phyloP scores from a whole-genome alignment of 2,888 invertebrate genomes.

The Drosophila eohydei region DNA sequence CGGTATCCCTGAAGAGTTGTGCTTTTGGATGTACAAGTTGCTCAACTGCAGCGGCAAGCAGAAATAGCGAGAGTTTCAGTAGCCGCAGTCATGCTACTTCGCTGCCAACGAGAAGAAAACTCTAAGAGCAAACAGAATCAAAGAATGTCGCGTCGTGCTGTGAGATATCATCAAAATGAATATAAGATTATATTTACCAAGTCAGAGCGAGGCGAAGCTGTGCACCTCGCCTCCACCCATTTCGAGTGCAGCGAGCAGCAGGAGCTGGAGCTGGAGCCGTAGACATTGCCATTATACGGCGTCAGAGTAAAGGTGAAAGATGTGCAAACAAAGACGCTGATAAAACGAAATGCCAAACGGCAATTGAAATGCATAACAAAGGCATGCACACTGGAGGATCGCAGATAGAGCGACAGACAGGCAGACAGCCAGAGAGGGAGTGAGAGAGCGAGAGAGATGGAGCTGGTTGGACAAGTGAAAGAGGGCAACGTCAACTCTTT shows the following conservation, averaged over 20 bases:
- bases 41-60: conserved; percentile 48
- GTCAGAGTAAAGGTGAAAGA: conserved; percentile 55
- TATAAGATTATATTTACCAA: conserved; percentile 75
- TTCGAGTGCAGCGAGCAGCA: background rate
- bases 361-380: conserved; percentile 79
- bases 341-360: conserved; percentile 79
- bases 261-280: background rate
- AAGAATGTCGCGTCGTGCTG: conserved; percentile 53
- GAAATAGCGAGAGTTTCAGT: conserved; percentile 40
- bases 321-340: conserved; percentile 76
- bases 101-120: conserved; percentile 30
- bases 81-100: conserved; percentile 12
- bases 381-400: conserved; percentile 37
- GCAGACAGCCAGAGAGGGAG: background rate
- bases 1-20: conserved; percentile 60
- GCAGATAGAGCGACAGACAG: background rate
- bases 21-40: conserved; percentile 70
- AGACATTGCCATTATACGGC: conserved; percentile 45
- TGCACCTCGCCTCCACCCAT: background rate
- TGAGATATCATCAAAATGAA: conserved; percentile 76
- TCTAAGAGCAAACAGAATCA: conserved; percentile 62
- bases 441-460: background rate
- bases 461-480: conserved; percentile 55
- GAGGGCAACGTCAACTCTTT: conserved; percentile 72
- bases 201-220: conserved; percentile 10